Evolutionary conservation across 2,797 vertebrate species (phyloP).

Genomic region (Apodemus agrarius): DNA sequence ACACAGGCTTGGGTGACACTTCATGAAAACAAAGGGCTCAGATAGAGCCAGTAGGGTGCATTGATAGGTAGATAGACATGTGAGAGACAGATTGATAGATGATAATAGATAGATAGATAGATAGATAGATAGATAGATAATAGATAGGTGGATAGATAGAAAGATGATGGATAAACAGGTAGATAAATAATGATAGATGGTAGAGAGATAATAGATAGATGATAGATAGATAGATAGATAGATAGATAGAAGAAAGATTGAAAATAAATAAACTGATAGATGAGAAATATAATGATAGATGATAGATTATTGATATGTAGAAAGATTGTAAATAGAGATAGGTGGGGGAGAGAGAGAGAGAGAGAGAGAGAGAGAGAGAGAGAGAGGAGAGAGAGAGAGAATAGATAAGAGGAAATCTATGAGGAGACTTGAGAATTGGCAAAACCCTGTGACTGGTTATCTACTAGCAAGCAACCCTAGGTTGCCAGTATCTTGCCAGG

Average conservation of each 20-base stretch:
- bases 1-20: rapidly evolving
- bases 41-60: background rate
- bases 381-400: background rate
- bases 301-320: background rate
- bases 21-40: background rate
- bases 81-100: background rate
- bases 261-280: background rate
- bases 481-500: background rate
- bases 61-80: background rate
- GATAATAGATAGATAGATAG: background rate
- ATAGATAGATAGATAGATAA: background rate
- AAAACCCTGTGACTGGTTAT: background rate
- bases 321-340: background rate
- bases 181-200: background rate
- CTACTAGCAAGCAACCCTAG: background rate
- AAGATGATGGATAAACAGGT: background rate
- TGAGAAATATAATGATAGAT: background rate
- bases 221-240: background rate
- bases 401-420: background rate
- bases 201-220: background rate
- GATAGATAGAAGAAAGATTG: background rate
- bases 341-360: background rate
- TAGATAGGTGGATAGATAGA: background rate
- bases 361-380: background rate
- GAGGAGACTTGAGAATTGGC: background rate